phyloP scores from a whole-genome alignment of 37 sponge, comb jelly and placozoan species.

The Spongilla lacustris region DNA sequence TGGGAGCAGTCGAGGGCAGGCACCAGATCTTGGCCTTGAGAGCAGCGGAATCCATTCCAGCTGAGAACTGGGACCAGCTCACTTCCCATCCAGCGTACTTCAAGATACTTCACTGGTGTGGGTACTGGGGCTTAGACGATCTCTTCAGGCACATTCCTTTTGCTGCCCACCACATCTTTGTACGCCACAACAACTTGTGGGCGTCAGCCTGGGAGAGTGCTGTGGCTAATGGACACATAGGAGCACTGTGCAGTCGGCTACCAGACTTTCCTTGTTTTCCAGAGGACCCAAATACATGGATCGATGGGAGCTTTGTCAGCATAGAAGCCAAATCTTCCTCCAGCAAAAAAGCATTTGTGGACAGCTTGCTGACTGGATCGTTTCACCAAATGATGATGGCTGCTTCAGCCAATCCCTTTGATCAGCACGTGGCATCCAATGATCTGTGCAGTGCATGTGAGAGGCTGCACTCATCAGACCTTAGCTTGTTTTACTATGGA shows the following conservation, averaged over 20 bases:
- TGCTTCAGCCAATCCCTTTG: not conserved
- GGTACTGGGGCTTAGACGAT: slow-evolving; percentile 74
- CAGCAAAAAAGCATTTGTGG: not conserved
- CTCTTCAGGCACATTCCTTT: slow-evolving; percentile 43
- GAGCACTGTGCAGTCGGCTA: slow-evolving; percentile 7
- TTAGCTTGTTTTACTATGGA: not conserved
- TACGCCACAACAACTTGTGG: not conserved
- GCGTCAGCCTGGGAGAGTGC: slow-evolving; percentile 39
- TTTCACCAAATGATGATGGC: slow-evolving; percentile 12
- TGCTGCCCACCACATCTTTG: not conserved
- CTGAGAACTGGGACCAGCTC: slow-evolving; percentile 4
- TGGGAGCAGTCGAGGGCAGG: slow-evolving; percentile 10
- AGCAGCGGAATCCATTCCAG: slow-evolving; percentile 9
- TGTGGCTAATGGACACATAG: slow-evolving; percentile 35
- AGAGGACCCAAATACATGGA: not conserved
- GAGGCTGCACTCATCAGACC: not conserved
- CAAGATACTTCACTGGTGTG: slow-evolving; percentile 44
- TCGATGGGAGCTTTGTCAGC: not conserved
- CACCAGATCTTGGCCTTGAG: slow-evolving; percentile 21
- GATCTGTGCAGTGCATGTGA: not conserved
- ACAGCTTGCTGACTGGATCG: not conserved
- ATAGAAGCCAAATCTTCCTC: not conserved
- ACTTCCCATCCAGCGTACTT: not conserved
- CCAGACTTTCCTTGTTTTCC: not conserved
- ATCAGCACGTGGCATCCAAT: not conserved